These are phyloP conservation scores for Ormyrus labotus DNA, from an alignment of 2,888 invertebrate species.

Conservation along the genomic window DNA sequence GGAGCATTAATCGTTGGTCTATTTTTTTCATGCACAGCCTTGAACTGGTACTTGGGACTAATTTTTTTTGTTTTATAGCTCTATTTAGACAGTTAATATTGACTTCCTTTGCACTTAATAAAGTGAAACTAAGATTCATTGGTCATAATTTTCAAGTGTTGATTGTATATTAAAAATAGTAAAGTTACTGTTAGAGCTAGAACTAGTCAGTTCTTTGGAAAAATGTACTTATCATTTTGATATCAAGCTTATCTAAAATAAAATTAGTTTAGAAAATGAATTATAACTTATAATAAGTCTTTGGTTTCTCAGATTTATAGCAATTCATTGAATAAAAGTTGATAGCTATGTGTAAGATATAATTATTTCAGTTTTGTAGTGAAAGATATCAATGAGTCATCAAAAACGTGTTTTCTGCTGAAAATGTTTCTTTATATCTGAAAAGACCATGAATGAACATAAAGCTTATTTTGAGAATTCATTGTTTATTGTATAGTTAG, in stretches of 20 bases:
- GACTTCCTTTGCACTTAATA: background rate
- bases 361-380: conserved; percentile 29
- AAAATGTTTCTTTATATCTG: conserved; percentile 6
- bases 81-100: background rate
- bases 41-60: conserved; percentile 29
- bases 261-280: background rate
- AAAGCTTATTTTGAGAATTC: background rate
- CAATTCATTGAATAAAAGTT: conserved; percentile 20
- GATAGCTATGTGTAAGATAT: conserved; percentile 6
- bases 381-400: conserved; percentile 37
- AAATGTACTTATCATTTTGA: background rate
- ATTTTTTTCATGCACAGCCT: conserved; percentile 16
- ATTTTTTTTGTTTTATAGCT: conserved; percentile 8
- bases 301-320: conserved; percentile 1
- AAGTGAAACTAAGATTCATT: background rate
- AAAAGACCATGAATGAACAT: conserved; percentile 21
- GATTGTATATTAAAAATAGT: background rate
- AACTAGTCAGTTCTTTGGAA: too few relatives aligned
- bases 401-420: conserved; percentile 23
- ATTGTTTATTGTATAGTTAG: background rate
- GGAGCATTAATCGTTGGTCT: background rate
- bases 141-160: conserved; percentile 2
- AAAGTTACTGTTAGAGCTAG: too few relatives aligned
- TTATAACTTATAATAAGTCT: background rate
- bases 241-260: background rate